A percentile compares a stretch with the other conserved stretches of the same genome.
Conservation (phyloP, 2,888 invertebrate genomes). For the Trypoxylon attenuatum region DNA sequence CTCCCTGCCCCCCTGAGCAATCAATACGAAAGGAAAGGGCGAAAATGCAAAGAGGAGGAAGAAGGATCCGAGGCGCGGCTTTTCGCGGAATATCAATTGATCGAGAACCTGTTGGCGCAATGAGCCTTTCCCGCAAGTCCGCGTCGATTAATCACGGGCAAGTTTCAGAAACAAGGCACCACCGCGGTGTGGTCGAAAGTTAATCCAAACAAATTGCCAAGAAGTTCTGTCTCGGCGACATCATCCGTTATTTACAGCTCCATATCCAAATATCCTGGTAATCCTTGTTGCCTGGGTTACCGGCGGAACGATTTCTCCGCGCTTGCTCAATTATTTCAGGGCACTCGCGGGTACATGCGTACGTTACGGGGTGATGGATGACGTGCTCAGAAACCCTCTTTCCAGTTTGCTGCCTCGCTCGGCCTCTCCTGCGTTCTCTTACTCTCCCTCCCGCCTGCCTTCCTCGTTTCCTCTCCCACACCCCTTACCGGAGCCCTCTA, state of each 20-base stretch:
- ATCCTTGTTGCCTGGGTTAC: conserved; percentile 37
- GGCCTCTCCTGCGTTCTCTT: conserved; percentile 39
- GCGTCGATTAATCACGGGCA: neutral
- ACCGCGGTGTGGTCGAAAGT: neutral
- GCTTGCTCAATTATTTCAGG: conserved; percentile 63
- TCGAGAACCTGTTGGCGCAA: neutral
- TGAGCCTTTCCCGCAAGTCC: neutral
- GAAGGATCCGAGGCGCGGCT: neutral
- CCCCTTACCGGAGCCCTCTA: conserved; percentile 25
- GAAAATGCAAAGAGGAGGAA: neutral
- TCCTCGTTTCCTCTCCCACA: conserved; percentile 29
- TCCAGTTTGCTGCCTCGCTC: conserved; percentile 23
- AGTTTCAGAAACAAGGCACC: neutral
- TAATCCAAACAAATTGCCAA: neutral
- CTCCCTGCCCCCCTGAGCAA: no score
- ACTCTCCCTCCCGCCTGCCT: conserved; percentile 11
- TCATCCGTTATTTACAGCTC: conserved; percentile 28
- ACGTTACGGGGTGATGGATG: conserved; percentile 69
- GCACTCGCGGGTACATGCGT: conserved; percentile 60
- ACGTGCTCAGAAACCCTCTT: conserved; percentile 57
- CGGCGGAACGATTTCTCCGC: conserved; percentile 56
- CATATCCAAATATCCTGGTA: conserved; percentile 32
- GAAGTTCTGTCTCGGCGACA: conserved; percentile 15
- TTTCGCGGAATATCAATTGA: neutral
- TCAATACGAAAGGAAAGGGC: no score